Percentiles rank a stretch among this genome's conserved stretches.
These are phyloP conservation scores for Choreutis nemorana DNA, from an alignment of 2,888 invertebrate species.

Conservation along the genomic window DNA sequence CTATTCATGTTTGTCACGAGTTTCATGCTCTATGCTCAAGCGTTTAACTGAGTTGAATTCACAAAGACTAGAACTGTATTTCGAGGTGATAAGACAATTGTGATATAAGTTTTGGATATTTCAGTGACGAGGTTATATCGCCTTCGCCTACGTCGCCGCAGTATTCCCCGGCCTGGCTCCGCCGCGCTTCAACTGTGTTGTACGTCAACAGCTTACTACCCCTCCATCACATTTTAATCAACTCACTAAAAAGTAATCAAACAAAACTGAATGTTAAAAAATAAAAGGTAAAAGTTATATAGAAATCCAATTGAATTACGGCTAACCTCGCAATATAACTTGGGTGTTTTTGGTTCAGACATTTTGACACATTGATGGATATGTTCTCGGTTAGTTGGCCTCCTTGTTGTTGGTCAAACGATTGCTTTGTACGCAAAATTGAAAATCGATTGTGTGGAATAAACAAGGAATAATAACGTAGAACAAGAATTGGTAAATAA, in stretches of 20 bases:
- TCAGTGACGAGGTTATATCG: constrained; percentile 31
- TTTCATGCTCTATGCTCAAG: no score
- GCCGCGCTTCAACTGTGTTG: constrained; percentile 28
- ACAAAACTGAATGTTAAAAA: no score
- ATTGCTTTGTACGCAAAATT: constrained; percentile 7
- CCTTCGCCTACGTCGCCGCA: constrained; percentile 25
- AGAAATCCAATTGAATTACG: constrained; percentile 12
- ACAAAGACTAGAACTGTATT: no score
- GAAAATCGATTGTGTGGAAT: constrained; percentile 9
- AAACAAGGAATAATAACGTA: no score
- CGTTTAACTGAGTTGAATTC: no score
- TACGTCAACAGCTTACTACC: no score
- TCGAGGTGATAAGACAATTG: no score
- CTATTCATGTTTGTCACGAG: neutral
- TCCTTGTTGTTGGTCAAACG: constrained; percentile 3
- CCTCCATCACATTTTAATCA: no score
- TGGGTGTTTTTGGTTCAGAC: constrained; percentile 14
- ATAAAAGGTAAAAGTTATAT: constrained; percentile 18
- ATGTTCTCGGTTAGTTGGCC: no score
- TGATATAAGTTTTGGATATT: constrained; percentile 34
- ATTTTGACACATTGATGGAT: constrained; percentile 19
- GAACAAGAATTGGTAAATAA: neutral
- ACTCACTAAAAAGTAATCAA: no score
- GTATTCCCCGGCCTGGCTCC: constrained; percentile 26
- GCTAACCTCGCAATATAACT: constrained; percentile 7